phyloP scores from a whole-genome alignment of 2,113 vertebrate species.

The Amphiprion percula region DNA sequence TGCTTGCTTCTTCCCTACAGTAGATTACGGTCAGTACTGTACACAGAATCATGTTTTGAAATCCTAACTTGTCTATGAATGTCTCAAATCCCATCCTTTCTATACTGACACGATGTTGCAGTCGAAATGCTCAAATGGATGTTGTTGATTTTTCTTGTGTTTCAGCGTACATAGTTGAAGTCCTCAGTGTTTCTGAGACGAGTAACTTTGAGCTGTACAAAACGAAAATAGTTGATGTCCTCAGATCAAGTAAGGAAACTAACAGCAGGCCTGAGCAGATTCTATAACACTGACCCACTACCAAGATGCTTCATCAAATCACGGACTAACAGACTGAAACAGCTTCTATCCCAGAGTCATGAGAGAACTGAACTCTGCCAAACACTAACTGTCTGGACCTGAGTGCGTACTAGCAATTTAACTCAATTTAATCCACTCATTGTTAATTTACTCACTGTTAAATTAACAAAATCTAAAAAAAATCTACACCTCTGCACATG shows the following conservation, averaged over 20 bases:
- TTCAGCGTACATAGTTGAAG: constrained; percentile 73
- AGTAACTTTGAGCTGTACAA: constrained; percentile 80
- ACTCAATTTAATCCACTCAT: too few relatives aligned
- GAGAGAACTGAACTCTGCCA: background rate
- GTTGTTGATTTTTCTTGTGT: constrained; percentile 19
- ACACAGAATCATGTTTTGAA: background rate
- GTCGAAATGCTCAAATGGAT: background rate
- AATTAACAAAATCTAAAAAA: too few relatives aligned
- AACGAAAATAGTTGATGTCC: constrained; percentile 49
- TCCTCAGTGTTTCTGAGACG: constrained; percentile 63
- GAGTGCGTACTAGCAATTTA: too few relatives aligned
- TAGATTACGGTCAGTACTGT: constrained; percentile 79
- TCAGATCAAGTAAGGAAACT: constrained; percentile 74
- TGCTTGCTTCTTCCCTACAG: constrained; percentile 76
- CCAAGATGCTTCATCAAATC: too few relatives aligned
- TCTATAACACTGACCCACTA: background rate
- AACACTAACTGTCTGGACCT: too few relatives aligned
- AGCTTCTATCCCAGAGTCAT: too few relatives aligned
- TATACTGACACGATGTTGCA: background rate
- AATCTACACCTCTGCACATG: too few relatives aligned
- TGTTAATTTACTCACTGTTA: too few relatives aligned
- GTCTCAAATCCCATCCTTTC: background rate
- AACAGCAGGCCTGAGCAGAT: background rate
- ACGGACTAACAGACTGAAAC: too few relatives aligned
- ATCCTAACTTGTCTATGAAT: background rate